Conservation (phyloP, 2,888 invertebrate species). For the Ormyrus pomaceus region DNA sequence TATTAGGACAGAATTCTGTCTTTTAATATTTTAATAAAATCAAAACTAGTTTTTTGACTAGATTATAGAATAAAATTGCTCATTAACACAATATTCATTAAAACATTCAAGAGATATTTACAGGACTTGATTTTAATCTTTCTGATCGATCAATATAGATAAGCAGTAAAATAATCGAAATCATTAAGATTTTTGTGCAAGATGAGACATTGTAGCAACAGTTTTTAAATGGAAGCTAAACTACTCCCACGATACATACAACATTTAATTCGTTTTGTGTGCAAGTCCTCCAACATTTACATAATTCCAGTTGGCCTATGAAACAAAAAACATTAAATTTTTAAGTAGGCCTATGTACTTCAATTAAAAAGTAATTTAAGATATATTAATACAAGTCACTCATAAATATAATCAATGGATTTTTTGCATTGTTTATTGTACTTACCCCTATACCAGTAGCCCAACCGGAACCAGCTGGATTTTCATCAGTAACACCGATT, state of each 20-base stretch:
- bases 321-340: conserved; percentile 26
- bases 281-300: conserved; percentile 68
- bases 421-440: not conserved
- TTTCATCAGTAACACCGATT: conserved; percentile 84
- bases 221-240: conserved; percentile 29
- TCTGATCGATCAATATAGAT: not conserved
- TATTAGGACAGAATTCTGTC: conserved; percentile 9
- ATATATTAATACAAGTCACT: not conserved
- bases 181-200: conserved; percentile 20
- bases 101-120: conserved; percentile 28
- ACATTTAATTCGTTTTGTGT: conserved; percentile 39
- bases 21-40: conserved; percentile 19
- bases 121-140: conserved; percentile 8
- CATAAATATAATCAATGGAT: too few relatives aligned
- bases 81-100: conserved; percentile 16
- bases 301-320: conserved; percentile 73
- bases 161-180: conserved; percentile 13
- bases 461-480: conserved; percentile 89
- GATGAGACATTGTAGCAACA: conserved; percentile 3
- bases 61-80: conserved; percentile 18
- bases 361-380: not conserved
- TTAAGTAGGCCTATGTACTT: not conserved
- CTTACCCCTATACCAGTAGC: conserved; percentile 81
- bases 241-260: not conserved
- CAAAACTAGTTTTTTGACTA: conserved; percentile 28